A percentile compares a stretch with the other conserved stretches of the same genome.
Conservation (phyloP, 92 coral and sea anemone species). For the Heliopora coerulea region DNA sequence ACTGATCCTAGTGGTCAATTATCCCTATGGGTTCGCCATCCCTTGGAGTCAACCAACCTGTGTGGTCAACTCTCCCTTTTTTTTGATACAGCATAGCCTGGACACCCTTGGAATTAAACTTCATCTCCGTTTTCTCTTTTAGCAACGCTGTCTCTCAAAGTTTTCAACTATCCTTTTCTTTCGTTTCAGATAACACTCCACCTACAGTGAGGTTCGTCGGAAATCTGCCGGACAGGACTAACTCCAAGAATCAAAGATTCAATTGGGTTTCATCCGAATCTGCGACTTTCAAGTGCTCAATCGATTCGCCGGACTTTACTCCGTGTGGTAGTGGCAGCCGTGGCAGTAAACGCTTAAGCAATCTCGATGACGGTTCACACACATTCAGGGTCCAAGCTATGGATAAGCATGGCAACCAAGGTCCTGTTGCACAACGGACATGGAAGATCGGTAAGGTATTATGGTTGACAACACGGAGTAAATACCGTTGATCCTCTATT, state of each 20-base stretch:
- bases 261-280: conserved; percentile 12
- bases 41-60: too few species aligned
- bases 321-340: background rate
- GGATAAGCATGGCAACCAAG: conserved; percentile 16
- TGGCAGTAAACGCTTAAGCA: background rate
- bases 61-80: too few species aligned
- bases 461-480: background rate
- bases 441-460: conserved; percentile 14
- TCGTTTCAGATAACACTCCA: background rate
- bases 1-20: too few species aligned
- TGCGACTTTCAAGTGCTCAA: conserved; percentile 11
- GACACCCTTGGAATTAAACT: too few species aligned
- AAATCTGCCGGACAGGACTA: conserved; percentile 7
- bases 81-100: too few species aligned
- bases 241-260: conserved; percentile 1
- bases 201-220: conserved; percentile 22
- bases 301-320: conserved; percentile 2
- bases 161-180: background rate
- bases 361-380: conserved; percentile 20
- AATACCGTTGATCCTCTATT: too few species aligned
- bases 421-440: conserved; percentile 24
- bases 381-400: conserved; percentile 22
- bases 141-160: too few species aligned
- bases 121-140: too few species aligned
- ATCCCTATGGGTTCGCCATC: too few species aligned